These are phyloP conservation scores for Synanthedon vespiformis DNA, from an alignment of 2,888 invertebrate species.

Conservation along the genomic window DNA sequence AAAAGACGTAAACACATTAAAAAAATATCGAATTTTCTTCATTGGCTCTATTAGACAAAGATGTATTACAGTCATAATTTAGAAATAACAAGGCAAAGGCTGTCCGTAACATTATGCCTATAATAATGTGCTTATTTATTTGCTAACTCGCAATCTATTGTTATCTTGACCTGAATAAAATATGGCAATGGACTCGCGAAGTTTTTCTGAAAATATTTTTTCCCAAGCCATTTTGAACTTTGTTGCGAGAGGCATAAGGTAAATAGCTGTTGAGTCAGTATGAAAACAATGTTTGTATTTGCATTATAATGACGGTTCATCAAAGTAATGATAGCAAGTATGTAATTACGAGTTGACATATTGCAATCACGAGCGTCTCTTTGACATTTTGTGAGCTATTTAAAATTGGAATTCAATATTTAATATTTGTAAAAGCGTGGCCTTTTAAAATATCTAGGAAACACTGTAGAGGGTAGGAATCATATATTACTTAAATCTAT, in stretches of 20 bases:
- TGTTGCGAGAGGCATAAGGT: no score
- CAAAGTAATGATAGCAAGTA: constrained; percentile 4
- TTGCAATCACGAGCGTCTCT: background rate
- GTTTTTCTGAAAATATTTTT: background rate
- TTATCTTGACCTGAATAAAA: background rate
- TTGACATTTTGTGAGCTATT: background rate
- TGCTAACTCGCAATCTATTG: background rate
- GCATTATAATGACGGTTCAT: constrained; percentile 3
- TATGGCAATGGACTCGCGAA: background rate
- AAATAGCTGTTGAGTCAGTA: no score
- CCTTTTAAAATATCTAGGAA: no score
- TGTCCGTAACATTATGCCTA: background rate
- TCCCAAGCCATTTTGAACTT: no score
- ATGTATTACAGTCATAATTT: background rate
- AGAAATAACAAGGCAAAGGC: background rate
- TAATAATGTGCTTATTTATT: background rate
- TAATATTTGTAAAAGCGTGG: no score
- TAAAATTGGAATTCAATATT: background rate
- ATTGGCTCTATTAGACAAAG: background rate
- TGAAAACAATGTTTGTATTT: background rate
- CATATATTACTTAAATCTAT: no score
- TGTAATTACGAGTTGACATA: constrained; percentile 6
- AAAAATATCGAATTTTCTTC: no score
- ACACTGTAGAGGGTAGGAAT: no score
- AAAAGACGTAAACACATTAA: no score